Percentiles rank a stretch among this genome's conserved stretches.
Conservation (phyloP, 1,140 invertebrate genomes). For the Megalonaias nervosa region DNA sequence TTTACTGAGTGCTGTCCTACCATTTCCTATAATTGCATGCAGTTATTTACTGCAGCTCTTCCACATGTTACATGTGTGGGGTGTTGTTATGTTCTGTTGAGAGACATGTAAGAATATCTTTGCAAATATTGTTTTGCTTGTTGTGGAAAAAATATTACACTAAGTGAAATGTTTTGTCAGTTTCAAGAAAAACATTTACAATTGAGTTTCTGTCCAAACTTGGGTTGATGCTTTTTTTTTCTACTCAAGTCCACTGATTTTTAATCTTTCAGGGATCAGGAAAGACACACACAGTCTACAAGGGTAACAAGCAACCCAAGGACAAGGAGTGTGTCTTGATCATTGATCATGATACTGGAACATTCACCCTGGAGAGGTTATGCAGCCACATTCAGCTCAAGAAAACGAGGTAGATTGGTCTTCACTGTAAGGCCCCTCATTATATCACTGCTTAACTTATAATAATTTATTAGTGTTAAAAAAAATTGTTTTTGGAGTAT, state of each 20-base stretch:
- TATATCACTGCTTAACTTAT: background rate
- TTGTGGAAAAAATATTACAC: no score
- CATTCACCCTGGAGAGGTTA: constrained; percentile 93
- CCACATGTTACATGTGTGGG: no score
- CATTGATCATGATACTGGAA: constrained; percentile 91
- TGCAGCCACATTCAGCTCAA: constrained; percentile 93
- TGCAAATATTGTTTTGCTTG: no score
- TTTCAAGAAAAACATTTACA: no score
- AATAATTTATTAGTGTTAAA: background rate
- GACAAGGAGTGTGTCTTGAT: constrained; percentile 95
- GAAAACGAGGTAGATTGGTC: constrained; percentile 84
- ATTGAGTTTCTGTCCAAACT: no score
- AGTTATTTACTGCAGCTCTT: no score
- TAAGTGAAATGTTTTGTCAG: no score
- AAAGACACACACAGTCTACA: constrained; percentile 91
- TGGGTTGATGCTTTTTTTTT: no score
- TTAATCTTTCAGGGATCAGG: constrained; percentile 81
- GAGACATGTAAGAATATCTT: no score
- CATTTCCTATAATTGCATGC: no score
- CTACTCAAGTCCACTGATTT: background rate
- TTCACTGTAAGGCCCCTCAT: background rate
- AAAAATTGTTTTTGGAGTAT: background rate
- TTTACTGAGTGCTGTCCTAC: no score
- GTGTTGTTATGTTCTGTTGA: no score
- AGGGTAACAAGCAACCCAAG: constrained; percentile 91